Evolutionary conservation across 2,888 invertebrate genomes (phyloP), one percentile per base, ranked within the genome.

Genomic region (Hyles lineata): DNA sequence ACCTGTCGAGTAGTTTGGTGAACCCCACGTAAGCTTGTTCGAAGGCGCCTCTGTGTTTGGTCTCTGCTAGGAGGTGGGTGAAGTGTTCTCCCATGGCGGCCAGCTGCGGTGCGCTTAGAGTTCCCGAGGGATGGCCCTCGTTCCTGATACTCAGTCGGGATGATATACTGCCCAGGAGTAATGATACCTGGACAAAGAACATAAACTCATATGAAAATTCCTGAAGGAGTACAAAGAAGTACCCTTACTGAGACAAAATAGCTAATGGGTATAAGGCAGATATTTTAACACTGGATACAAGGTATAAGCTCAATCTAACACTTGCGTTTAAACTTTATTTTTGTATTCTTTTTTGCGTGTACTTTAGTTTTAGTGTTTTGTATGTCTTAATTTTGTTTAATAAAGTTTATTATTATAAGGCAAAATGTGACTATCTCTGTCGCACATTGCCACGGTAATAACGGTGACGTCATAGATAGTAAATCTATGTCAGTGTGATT

Each of bases 21-120:
- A 99, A 99, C 0, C 98, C 99, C 17, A 98, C 96, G 85, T 98
- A 98, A 0, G 98, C 98, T 90, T 99, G 98, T 87, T 99, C 99
- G 90, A 99, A 99, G n/a, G 99, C 99, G 1, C 99, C 99, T 75
- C 99, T 95, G 90, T 99, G 99, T 87, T 98, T 98, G 0, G 98
- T 98, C 86, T 96, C 96, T 0, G 96, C 92, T 32, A 98, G 95
- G 55, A 97, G 90, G 5, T 90, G 83, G 0, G 96, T 95, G 83
- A 97, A 96, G 84, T 96, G 96, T 35, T 96, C 95, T 0, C 97
- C 97, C 62, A 97, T 96, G 35, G 87, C 82, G 0, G 91, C 75
- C 70, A 97, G 86, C 82, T 96, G 94, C 0, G 88, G 82, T 35
- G 91, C 89, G 0, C 86, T 84, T 52, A 96, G 82, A 8, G 95